A percentile compares a stretch with the other conserved stretches of the same genome.
Evolutionary conservation across 1,140 invertebrate genomes (phyloP).

Genomic region (Rhysida immarginata): DNA sequence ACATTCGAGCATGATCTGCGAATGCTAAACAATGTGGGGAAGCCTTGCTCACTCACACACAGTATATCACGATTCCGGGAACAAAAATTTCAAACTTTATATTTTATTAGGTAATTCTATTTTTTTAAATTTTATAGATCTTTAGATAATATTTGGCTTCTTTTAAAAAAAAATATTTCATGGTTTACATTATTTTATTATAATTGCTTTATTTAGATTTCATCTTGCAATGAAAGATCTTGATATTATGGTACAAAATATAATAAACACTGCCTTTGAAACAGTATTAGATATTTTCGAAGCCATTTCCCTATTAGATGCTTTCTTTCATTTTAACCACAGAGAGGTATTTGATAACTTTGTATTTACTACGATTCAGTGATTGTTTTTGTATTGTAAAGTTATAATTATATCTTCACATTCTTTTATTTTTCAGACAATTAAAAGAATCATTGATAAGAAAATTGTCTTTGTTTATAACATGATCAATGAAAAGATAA

Average conservation of each 20-base stretch:
- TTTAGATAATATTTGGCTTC: too few species aligned
- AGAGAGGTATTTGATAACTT: constrained; percentile 24
- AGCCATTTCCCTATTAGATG: constrained; percentile 31
- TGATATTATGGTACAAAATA: constrained; percentile 34
- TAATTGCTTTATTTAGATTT: constrained; percentile 32
- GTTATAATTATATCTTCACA: too few species aligned
- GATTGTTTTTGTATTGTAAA: too few species aligned
- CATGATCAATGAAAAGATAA: constrained; percentile 59
- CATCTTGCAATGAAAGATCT: constrained; percentile 31
- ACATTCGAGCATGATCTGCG: too few species aligned
- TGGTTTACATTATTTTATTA: too few species aligned
- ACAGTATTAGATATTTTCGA: constrained; percentile 31
- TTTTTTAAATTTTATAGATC: too few species aligned
- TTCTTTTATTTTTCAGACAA: constrained; percentile 29
- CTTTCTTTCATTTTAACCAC: constrained; percentile 31
- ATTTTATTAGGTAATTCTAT: too few species aligned
- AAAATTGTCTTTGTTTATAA: constrained; percentile 47
- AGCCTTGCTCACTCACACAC: too few species aligned
- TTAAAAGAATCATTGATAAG: constrained; percentile 33
- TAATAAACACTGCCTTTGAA: constrained; percentile 32
- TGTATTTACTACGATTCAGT: constrained; percentile 4
- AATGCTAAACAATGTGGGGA: too few species aligned
- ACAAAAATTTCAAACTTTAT: too few species aligned
- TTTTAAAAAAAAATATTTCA: too few species aligned
- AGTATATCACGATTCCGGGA: too few species aligned